Evolutionary conservation across 92 coral and sea anemone genomes (phyloP).

Genomic region (Ricordea florida): DNA sequence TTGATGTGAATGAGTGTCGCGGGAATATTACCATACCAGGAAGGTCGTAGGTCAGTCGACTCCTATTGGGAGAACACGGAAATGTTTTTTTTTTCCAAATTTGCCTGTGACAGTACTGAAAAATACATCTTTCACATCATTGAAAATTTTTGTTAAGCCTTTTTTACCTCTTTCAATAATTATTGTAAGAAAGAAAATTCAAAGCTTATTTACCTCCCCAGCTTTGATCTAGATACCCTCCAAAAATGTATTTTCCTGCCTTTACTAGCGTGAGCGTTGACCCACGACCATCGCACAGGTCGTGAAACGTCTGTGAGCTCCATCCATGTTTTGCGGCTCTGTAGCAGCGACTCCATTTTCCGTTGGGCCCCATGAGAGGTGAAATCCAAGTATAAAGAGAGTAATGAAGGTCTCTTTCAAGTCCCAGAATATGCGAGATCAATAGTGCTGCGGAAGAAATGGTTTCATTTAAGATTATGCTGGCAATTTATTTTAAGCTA

Average conservation of each 20-base stretch:
- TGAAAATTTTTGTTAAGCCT: too few relatives aligned
- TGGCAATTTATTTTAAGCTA: too few relatives aligned
- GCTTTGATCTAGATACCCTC: constrained; percentile 65
- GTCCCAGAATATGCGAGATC: constrained; percentile 65
- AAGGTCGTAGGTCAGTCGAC: too few relatives aligned
- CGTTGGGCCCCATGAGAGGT: constrained; percentile 18
- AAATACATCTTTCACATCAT: too few relatives aligned
- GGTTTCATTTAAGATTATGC: too few relatives aligned
- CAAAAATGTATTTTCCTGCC: constrained; percentile 63
- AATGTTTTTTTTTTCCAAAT: too few relatives aligned
- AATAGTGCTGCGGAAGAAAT: not conserved
- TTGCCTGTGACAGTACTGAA: too few relatives aligned
- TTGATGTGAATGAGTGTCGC: too few relatives aligned
- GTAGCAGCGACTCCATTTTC: constrained; percentile 68
- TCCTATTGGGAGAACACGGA: too few relatives aligned
- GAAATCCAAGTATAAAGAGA: constrained; percentile 58
- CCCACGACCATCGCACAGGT: constrained; percentile 11
- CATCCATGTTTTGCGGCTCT: constrained; percentile 46
- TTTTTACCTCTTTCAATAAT: too few relatives aligned
- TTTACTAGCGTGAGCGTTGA: constrained; percentile 58
- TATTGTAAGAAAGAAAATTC: not conserved
- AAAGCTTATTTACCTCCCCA: constrained; percentile 54
- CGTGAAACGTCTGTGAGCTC: constrained; percentile 36
- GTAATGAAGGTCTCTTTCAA: constrained; percentile 37
- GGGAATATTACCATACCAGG: too few relatives aligned